These are phyloP conservation scores for Hermetia illucens DNA, from an alignment of 1,140 invertebrate genomes.

Conservation along the genomic window DNA sequence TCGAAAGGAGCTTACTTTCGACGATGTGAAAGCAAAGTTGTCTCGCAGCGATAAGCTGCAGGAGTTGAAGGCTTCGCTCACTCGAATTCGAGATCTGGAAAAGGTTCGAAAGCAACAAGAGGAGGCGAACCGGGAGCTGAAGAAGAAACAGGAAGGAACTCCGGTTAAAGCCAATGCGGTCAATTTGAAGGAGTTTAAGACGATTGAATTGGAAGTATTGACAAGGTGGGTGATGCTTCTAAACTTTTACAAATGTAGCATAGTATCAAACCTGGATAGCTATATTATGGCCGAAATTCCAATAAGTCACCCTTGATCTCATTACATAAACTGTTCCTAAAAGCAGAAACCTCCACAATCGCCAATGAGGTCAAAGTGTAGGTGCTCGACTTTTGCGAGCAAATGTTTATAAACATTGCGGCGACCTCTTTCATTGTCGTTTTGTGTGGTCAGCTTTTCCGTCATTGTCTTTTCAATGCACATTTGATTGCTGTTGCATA, in stretches of 20 bases:
- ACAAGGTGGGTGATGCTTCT: conserved; percentile 44
- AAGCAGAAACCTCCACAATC: conserved; percentile 2
- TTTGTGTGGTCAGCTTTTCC: background rate
- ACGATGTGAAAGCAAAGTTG: conserved; percentile 49
- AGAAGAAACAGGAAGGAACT: conserved; percentile 22
- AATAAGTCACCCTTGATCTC: no score
- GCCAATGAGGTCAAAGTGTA: conserved; percentile 12
- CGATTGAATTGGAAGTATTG: conserved; percentile 56
- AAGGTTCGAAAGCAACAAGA: conserved; percentile 24
- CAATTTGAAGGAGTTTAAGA: conserved; percentile 51
- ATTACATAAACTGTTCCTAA: no score
- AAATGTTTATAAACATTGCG: background rate
- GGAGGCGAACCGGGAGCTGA: conserved; percentile 20
- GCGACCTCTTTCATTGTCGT: background rate
- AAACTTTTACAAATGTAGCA: no score
- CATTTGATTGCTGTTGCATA: no score
- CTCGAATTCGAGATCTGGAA: conserved; percentile 35
- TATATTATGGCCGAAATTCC: no score
- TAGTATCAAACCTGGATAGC: no score
- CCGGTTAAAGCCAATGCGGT: conserved; percentile 29
- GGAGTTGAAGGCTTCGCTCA: conserved; percentile 47
- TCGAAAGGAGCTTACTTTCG: conserved; percentile 42
- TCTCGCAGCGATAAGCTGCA: conserved; percentile 44
- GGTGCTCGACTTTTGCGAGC: background rate
- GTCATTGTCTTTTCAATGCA: no score